phyloP scores from a whole-genome alignment of 37 sponge, comb jelly and placozoan species.

The Halisarca cf. caerulea region DNA sequence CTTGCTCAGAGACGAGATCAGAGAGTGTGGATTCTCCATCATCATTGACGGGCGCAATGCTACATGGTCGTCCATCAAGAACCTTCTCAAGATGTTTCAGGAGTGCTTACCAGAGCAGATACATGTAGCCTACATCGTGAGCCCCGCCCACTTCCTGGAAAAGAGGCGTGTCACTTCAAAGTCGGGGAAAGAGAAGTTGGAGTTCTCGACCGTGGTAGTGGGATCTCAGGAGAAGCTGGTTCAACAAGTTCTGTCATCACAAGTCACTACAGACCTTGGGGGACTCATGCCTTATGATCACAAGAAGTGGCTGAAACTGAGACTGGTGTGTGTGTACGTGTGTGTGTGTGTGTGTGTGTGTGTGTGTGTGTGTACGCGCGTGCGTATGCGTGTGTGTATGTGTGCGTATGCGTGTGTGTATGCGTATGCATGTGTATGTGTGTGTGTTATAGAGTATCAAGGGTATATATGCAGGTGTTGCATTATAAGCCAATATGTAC shows the following conservation, averaged over 20 bases:
- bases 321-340: conserved; percentile 44
- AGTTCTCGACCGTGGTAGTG: conserved; percentile 65
- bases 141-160: conserved; percentile 70
- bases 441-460: too few species aligned
- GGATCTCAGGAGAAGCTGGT: conserved; percentile 61
- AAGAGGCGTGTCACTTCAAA: conserved; percentile 48
- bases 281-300: conserved; percentile 84
- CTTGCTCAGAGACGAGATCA: conserved; percentile 47
- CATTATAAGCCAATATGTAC: too few species aligned
- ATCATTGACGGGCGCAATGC: conserved; percentile 66
- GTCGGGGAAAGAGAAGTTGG: conserved; percentile 69
- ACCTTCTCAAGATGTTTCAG: conserved; percentile 64
- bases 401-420: background rate
- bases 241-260: conserved; percentile 59
- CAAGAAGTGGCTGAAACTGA: conserved; percentile 79
- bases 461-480: too few species aligned
- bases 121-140: conserved; percentile 67
- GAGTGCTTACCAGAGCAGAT: conserved; percentile 73
- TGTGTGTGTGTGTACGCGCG: background rate
- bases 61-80: conserved; percentile 68
- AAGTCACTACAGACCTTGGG: conserved; percentile 77
- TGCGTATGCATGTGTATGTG: background rate
- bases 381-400: background rate
- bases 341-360: background rate
- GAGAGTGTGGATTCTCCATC: conserved; percentile 68